Evolutionary conservation across 2,113 vertebrate species (phyloP).

Genomic region (Promerops cafer): DNA sequence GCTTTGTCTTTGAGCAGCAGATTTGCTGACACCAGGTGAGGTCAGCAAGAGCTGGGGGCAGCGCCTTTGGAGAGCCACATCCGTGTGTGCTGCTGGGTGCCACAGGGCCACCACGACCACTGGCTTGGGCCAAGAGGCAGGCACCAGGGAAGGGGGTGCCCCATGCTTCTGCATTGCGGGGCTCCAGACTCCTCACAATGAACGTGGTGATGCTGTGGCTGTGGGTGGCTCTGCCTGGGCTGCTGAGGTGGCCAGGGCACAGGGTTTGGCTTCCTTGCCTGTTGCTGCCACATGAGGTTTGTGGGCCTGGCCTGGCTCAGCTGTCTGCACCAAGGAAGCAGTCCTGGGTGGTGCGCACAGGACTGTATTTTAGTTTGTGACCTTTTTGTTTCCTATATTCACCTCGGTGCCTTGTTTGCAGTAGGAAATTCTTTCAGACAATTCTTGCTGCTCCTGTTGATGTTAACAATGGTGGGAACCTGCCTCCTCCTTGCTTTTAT

Average conservation of each 20-base stretch:
- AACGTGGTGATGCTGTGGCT: accelerated
- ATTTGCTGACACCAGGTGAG: neutral
- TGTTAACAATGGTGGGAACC: constrained; percentile 44
- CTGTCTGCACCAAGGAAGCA: neutral
- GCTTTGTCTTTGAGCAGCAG: neutral
- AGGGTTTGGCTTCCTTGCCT: neutral
- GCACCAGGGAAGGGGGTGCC: accelerated
- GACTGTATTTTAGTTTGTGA: neutral
- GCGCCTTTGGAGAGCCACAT: neutral
- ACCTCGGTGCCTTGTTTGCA: neutral
- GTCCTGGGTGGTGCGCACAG: neutral
- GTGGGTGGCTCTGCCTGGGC: neutral
- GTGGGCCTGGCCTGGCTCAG: neutral
- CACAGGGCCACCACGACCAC: accelerated
- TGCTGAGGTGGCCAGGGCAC: neutral
- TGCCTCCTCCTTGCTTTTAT: neutral
- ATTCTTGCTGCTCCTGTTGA: neutral
- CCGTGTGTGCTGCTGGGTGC: accelerated
- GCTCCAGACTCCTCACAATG: accelerated
- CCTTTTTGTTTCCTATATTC: neutral
- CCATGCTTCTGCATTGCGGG: accelerated
- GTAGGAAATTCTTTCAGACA: constrained; percentile 7
- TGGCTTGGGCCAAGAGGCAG: neutral
- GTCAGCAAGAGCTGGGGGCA: neutral
- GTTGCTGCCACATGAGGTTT: neutral